Conservation (phyloP, 1,140 invertebrate genomes). For the Galleria mellonella region DNA sequence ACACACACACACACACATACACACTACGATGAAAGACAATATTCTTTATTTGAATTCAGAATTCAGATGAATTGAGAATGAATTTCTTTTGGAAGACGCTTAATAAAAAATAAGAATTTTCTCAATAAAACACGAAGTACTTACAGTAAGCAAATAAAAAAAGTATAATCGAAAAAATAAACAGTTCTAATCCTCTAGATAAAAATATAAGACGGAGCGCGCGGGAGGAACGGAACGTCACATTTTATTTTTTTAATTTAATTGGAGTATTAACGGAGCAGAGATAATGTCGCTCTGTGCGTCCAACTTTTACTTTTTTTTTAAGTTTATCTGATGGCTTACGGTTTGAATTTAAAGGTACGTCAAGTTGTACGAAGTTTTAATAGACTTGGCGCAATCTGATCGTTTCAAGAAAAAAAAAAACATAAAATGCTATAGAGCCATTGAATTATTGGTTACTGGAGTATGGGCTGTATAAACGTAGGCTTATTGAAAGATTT, state of each 20-base stretch:
- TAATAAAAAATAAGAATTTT: no score
- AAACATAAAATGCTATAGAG: conserved; percentile 17
- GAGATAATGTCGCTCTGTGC: conserved; percentile 55
- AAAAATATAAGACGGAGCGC: no score
- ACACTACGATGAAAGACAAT: no score
- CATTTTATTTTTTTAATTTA: conserved; percentile 57
- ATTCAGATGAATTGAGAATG: no score
- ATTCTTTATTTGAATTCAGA: no score
- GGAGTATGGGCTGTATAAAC: not conserved
- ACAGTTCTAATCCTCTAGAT: no score
- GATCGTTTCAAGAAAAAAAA: conserved; percentile 36
- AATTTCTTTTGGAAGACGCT: no score
- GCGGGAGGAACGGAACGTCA: conserved; percentile 30
- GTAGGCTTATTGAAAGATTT: no score
- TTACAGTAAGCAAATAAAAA: no score
- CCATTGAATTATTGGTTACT: not conserved
- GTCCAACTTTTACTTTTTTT: conserved; percentile 40
- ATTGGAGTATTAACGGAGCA: conserved; percentile 64
- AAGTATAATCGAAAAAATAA: no score
- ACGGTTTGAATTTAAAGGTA: conserved; percentile 69
- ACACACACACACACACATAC: no score
- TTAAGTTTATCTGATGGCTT: conserved; percentile 64
- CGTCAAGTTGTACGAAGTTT: conserved; percentile 63
- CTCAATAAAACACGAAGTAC: no score
- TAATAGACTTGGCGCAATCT: conserved; percentile 66